Base-by-base conservation (phyloP, 1,140 invertebrate species). In the Asbolus verrucosus region DNA sequence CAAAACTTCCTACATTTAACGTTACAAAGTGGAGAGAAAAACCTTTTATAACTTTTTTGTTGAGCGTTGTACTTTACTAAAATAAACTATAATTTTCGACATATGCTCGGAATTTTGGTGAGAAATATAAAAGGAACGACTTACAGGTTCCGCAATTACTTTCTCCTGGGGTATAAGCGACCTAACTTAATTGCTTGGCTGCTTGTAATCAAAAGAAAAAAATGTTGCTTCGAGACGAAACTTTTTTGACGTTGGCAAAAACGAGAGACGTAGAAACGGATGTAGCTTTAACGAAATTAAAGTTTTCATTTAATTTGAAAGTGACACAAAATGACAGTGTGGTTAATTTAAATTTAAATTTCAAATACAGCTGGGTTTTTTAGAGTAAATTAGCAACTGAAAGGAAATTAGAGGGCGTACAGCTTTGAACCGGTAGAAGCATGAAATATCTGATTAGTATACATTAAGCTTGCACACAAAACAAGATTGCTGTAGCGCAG, bases 261-360 rank as follows among this genome's bases (percentile, higher is more conserved):
- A 38, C 6, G n/a, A 38, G 11, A 38, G 2, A n/a, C 33, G 33
- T 5, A 19, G 16, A 46, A 46, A 16, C 41, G 41, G 41, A 46
- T 46, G 41, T 46, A 18, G 41, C 16, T 46, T 46, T 46, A 46
- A 46, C 41, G 9, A 46, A 46, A 46, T 46, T 46, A 46, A 46
- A 46, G 8, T 9, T 9, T 9, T 16, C 41, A n/a, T 46, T 46
- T 46, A 46, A 46, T 46, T 46, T 19, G 16, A 46, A 16, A 16
- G 16, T 16, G 41, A 8, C 16, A 46, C 19, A 18, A 46, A 46
- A 46, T 46, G 41, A 46, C 41, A 46, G 41, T 9, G 18, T 16
- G n/a, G 41, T 46, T 46, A 46, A 46, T 46, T 46, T 46, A 18
- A 46, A 46, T 46, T 46, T 46, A 46, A 46, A 46, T 46, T 46